These are phyloP conservation scores for Tholera decimalis DNA, from an alignment of 2,888 invertebrate species.

Conservation along the genomic window DNA sequence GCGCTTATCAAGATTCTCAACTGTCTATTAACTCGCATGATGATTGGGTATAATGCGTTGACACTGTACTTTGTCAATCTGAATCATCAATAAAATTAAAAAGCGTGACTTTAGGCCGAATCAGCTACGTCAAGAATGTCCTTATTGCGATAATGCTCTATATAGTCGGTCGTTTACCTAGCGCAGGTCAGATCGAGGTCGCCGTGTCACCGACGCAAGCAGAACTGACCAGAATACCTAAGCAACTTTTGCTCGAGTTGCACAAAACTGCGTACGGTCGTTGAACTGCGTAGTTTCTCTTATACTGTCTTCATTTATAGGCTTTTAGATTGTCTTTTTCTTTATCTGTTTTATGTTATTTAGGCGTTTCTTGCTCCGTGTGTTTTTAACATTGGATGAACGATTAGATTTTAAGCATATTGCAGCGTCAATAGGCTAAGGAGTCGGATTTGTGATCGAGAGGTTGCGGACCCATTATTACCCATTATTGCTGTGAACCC, in stretches of 20 bases:
- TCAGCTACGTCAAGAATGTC: conserved; percentile 61
- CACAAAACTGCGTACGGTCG: conserved; percentile 79
- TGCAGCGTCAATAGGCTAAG: no score
- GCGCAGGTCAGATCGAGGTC: conserved; percentile 80
- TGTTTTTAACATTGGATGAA: background rate
- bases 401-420: no score
- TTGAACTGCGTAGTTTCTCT: conserved; percentile 72
- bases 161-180: conserved; percentile 77
- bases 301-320: conserved; percentile 52
- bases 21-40: background rate
- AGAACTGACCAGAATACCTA: conserved; percentile 80
- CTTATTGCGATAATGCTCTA: conserved; percentile 67
- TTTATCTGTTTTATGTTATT: conserved; percentile 24
- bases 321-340: conserved; percentile 38
- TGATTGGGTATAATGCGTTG: background rate
- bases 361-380: background rate
- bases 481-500: no score
- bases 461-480: no score
- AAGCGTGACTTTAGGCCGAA: conserved; percentile 39
- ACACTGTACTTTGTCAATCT: conserved; percentile 10
- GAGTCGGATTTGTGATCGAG: no score
- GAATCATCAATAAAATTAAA: conserved; percentile 30
- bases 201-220: conserved; percentile 69
- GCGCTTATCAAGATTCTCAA: no score
- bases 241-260: conserved; percentile 79